Percentiles rank a stretch among this genome's conserved stretches.
Evolutionary conservation across 2,888 invertebrate species (phyloP).

Genomic region (Habrosyne pyritoides): DNA sequence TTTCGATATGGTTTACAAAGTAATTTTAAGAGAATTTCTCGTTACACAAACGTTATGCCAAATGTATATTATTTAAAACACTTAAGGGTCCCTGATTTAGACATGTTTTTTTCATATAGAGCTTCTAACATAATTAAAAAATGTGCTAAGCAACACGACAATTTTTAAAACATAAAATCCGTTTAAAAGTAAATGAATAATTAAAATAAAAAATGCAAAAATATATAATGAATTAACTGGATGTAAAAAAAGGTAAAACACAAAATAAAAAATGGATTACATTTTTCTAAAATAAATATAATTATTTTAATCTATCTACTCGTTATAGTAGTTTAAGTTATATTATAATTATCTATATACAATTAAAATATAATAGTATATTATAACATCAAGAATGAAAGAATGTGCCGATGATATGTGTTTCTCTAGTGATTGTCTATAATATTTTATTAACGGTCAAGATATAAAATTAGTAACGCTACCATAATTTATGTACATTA

Average conservation of each 20-base stretch:
- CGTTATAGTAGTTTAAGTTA: constrained; percentile 37
- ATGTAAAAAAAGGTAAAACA: not conserved
- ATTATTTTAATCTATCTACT: constrained; percentile 53
- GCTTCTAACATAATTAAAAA: constrained; percentile 15
- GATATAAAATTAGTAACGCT: constrained; percentile 73
- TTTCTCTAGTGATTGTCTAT: constrained; percentile 66
- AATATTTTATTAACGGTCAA: constrained; percentile 41
- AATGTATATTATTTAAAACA: constrained; percentile 21
- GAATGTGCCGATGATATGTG: constrained; percentile 80
- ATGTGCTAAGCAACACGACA: constrained; percentile 37
- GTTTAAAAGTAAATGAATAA: not conserved
- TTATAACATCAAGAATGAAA: constrained; percentile 78
- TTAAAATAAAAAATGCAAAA: not conserved
- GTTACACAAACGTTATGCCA: constrained; percentile 11
- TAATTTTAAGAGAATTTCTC: not conserved
- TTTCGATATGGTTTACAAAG: not conserved
- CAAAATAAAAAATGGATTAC: too few relatives aligned
- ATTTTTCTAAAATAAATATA: constrained; percentile 10
- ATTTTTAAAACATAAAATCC: too few relatives aligned
- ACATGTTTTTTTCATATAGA: constrained; percentile 36
- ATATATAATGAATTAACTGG: not conserved
- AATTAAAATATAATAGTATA: constrained; percentile 60
- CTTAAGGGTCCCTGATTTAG: constrained; percentile 53
- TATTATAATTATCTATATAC: constrained; percentile 48
- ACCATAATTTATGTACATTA: constrained; percentile 58